Percentiles rank a stretch among this genome's conserved stretches.
phyloP scores from a whole-genome alignment of 2,888 invertebrate species.

The Blastobasis lacticolella region DNA sequence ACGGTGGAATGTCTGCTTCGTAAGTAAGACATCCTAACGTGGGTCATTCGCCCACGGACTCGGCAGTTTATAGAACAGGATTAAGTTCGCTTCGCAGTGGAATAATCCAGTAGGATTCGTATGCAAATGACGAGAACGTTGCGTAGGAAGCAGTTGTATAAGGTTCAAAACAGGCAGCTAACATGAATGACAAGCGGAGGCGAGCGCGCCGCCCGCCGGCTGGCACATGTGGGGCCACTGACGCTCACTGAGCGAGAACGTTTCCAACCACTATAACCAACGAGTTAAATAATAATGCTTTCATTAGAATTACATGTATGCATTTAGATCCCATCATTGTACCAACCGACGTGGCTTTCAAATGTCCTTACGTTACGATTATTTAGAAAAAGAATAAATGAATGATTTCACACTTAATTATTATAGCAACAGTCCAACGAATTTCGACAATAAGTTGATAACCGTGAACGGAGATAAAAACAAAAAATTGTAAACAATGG shows the following conservation, averaged over 20 bases:
- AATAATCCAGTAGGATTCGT: conserved; percentile 30
- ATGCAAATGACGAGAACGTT: conserved; percentile 28
- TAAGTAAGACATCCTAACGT: conserved; percentile 56
- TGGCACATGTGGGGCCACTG: conserved; percentile 52
- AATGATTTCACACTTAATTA: conserved; percentile 18
- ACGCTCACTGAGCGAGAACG: conserved; percentile 33
- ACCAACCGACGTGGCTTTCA: not conserved
- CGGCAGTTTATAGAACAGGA: conserved; percentile 4
- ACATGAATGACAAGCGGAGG: conserved; percentile 47
- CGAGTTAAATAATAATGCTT: conserved; percentile 40
- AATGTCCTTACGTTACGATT: not conserved
- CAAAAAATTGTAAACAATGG: conserved; percentile 61
- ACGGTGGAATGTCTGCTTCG: conserved; percentile 64
- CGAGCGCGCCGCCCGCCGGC: conserved; percentile 37
- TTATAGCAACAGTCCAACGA: conserved; percentile 56
- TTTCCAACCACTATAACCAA: conserved; percentile 27
- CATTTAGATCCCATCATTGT: not conserved
- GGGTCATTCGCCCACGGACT: conserved; percentile 28
- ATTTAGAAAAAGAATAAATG: not conserved
- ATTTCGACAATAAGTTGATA: conserved; percentile 59
- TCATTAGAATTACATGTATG: conserved; percentile 25
- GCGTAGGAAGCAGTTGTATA: conserved; percentile 35
- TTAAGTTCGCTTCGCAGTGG: conserved; percentile 14
- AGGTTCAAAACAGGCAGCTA: conserved; percentile 20
- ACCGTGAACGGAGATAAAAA: conserved; percentile 54